Percentiles rank a stretch among this genome's conserved stretches.
These are phyloP conservation scores for Columba livia DNA, from an alignment of 2,113 vertebrate genomes.

Conservation along the genomic window DNA sequence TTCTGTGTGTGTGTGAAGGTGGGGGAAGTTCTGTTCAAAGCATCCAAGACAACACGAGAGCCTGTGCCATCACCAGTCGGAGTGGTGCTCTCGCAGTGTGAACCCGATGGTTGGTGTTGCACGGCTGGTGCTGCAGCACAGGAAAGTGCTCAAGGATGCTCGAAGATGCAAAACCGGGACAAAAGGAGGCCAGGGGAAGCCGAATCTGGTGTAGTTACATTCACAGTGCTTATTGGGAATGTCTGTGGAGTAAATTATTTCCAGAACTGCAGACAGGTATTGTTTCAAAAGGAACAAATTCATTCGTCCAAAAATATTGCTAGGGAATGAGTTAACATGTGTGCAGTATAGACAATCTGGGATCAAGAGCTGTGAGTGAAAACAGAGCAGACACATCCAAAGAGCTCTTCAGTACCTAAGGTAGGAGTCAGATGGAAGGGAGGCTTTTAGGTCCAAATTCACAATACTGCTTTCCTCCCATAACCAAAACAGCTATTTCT, in stretches of 20 bases:
- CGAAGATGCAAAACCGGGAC: not conserved
- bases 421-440: not conserved
- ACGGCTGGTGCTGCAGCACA: accelerated
- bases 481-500: not conserved
- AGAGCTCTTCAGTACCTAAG: not conserved
- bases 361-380: not conserved
- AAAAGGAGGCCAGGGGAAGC: not conserved
- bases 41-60: not conserved
- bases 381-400: not conserved
- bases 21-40: not conserved
- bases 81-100: accelerated
- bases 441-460: not conserved
- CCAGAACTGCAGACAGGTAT: not conserved
- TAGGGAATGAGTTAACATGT: not conserved
- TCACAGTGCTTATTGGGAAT: not conserved
- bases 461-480: not conserved
- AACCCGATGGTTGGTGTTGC: not conserved
- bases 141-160: accelerated
- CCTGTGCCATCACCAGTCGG: not conserved
- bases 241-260: not conserved
- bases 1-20: not conserved
- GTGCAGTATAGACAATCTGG: no score
- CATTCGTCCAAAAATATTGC: not conserved
- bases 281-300: not conserved
- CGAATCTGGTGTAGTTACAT: not conserved